phyloP scores from a whole-genome alignment of 2,888 invertebrate genomes.

The Lamellibrachia columna region DNA sequence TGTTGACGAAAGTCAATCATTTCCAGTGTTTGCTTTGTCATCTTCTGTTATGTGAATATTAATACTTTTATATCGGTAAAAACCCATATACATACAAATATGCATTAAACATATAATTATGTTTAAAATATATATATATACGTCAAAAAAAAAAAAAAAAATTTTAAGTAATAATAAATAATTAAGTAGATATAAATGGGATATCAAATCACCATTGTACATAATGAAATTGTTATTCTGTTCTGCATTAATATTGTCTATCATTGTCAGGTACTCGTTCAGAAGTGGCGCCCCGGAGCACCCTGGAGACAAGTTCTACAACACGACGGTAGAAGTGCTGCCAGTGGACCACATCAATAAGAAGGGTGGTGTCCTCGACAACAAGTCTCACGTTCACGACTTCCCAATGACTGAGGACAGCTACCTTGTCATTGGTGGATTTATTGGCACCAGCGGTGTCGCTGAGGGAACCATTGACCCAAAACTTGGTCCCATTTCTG shows the following conservation, averaged over 20 bases:
- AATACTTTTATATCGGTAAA: too few relatives aligned
- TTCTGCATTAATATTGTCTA: background rate
- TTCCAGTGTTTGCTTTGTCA: too few relatives aligned
- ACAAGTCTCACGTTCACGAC: constrained; percentile 30
- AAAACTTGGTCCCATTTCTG: constrained; percentile 75
- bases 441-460: constrained; percentile 73
- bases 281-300: constrained; percentile 88
- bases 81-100: too few relatives aligned
- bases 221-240: background rate
- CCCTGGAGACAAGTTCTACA: constrained; percentile 85
- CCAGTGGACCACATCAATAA: constrained; percentile 63
- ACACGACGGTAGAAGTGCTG: constrained; percentile 85
- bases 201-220: too few relatives aligned
- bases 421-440: constrained; percentile 17
- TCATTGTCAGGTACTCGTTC: constrained; percentile 56
- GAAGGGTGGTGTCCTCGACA: constrained; percentile 37
- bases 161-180: too few relatives aligned
- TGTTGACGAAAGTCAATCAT: too few relatives aligned
- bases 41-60: too few relatives aligned
- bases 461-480: constrained; percentile 78
- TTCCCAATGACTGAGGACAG: background rate
- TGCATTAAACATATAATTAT: too few relatives aligned
- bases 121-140: too few relatives aligned
- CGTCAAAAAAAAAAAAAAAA: too few relatives aligned
- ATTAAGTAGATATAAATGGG: too few relatives aligned